Evolutionary conservation across 1,140 invertebrate genomes (phyloP), one percentile per base, ranked within the genome.

Genomic region (Drosophila saltans): DNA sequence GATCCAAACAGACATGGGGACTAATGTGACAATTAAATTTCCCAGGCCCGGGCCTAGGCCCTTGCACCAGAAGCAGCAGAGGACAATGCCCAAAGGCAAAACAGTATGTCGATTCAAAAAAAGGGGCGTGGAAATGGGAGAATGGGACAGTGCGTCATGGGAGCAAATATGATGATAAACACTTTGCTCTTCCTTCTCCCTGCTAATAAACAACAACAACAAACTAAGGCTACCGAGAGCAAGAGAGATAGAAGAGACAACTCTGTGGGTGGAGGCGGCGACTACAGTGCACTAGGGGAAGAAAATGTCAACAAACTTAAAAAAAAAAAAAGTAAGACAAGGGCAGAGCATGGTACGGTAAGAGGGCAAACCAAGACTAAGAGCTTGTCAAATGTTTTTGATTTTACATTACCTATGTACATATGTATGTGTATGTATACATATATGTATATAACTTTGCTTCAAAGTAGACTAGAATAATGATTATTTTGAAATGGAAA

Each of bases 1-100:
- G 57, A 30, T 16, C 2, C 26, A 63, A 41, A 21, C 11, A 48
- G 11, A 0, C 11, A 40, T 69, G 36, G 24, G 66, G 67, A 60
- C 69, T 73, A 77, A 83, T 84, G 81, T 74, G 81, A 84, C 81
- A 84, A 84, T 84, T 84, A 84, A 84, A 84, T 84, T 73, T 80
- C 52, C 72, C 58, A 66, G 65, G 45, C 45, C 45, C 45, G 33
- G 30, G 48, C 36, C 41, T 43, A 52, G 57, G 55, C 16, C 45
- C 24, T 16, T 59, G 16, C 59, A 61, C 39, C 39, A 45, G 52
- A 63, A 69, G 36, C 45, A 61, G 61, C 41, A 60, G 33, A 60
- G 28, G 70, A 69, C 69, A 60, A 75, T 26, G 64, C 39, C 56
- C 55, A 36, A 72, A 72, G 69, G 21, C 62, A 56, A 36, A 36